Evolutionary conservation across 2,888 invertebrate genomes (phyloP), one percentile per base, ranked within the genome.

Genomic region (Polylopha cassiicola): DNA sequence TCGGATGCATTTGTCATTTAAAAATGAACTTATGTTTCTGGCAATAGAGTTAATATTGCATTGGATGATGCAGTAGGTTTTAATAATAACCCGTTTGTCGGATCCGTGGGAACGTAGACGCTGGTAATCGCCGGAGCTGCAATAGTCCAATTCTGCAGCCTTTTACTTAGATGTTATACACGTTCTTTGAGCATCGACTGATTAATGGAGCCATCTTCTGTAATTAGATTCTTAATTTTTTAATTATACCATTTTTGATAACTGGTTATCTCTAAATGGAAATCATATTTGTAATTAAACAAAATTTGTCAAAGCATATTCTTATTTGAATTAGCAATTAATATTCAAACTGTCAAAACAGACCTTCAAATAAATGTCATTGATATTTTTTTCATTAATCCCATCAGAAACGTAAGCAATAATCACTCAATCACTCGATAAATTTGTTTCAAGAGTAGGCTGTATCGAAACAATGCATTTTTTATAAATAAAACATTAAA

Each of bases 131-230:
- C 42, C 65, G 66, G 63, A 69, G 73, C 77, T 78, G 84, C 82
- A 81, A 82, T 84, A 84, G 82, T 84, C 84, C 79, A 84, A 85
- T 85, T 85, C 81, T 77, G 82, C 78, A 78, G 79, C 73, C 81
- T 84, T 81, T 85, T 84, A 82, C 84, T 81, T 79, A 81, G 79
- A 74, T 78, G 69, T 70, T 71, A 63, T 67, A 73, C 66, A n/a
- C n/a, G n/a, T n/a, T 39, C 68, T 75, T 76, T 70, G 56, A 55
- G 61, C 65, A 65, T 68, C 56, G 50, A 46, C 61, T 56, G 53
- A 53, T 52, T 43, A 43, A 46, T 48, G 45, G n/a, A n/a, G n/a
- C n/a, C n/a, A n/a, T n/a, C n/a, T n/a, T n/a, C n/a, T n/a, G n/a
- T n/a, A n/a, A n/a, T n/a, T n/a, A n/a, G n/a, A n/a, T n/a, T n/a